These are phyloP conservation scores for Macrosiphum euphorbiae DNA, from an alignment of 2,888 invertebrate genomes.

Conservation along the genomic window DNA sequence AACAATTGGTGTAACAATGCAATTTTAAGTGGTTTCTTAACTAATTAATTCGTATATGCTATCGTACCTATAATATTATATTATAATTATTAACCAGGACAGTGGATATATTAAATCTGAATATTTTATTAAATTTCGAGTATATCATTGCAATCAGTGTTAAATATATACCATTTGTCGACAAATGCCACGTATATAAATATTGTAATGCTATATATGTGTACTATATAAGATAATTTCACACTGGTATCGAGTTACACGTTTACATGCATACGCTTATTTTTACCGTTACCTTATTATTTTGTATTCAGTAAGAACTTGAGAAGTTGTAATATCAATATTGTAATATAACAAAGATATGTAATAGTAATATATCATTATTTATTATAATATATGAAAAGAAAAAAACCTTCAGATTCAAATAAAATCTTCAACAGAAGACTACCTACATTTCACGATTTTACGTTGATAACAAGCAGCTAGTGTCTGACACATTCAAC, in stretches of 20 bases:
- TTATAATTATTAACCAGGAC: not conserved
- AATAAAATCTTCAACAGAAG: not conserved
- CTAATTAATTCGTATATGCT: not conserved
- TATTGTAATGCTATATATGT: not conserved
- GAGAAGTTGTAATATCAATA: constrained; percentile 4
- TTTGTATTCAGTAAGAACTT: not conserved
- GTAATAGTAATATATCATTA: not conserved
- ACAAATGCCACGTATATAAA: not conserved
- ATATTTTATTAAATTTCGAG: constrained; percentile 31
- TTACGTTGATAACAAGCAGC: not conserved
- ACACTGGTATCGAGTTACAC: constrained; percentile 22
- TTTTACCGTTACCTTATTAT: constrained; percentile 43
- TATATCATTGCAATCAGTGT: not conserved
- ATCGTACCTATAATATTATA: too few species aligned
- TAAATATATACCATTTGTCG: not conserved
- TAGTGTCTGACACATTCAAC: constrained; percentile 14
- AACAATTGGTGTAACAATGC: not conserved
- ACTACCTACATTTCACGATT: not conserved
- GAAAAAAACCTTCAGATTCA: not conserved
- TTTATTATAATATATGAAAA: not conserved
- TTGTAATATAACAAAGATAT: constrained; percentile 10
- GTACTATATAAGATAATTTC: not conserved
- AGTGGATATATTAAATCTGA: not conserved
- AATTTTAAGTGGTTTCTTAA: not conserved
- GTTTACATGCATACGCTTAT: not conserved